Evolutionary conservation across 2,113 vertebrate genomes (phyloP).

Genomic region (Heterochromis multidens): DNA sequence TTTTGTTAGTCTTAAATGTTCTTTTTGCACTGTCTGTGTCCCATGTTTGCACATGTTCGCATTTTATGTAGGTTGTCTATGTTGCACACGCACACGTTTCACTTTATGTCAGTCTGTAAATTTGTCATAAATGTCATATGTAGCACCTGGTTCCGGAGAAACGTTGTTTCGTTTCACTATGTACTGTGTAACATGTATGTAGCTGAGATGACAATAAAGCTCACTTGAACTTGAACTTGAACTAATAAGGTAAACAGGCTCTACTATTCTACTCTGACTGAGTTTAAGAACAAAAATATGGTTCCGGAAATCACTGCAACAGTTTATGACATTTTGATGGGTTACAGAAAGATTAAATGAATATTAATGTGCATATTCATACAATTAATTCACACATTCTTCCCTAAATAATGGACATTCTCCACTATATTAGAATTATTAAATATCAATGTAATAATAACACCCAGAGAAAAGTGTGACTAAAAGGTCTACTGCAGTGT

Average conservation of each 20-base stretch:
- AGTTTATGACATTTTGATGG: fast-evolving
- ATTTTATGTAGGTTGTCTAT: no score
- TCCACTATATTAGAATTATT: background rate
- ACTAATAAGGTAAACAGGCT: background rate
- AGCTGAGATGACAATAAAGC: no score
- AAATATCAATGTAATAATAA: background rate
- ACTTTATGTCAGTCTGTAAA: no score
- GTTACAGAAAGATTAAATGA: background rate
- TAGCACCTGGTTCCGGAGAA: no score
- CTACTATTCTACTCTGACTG: background rate
- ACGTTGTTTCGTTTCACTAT: no score
- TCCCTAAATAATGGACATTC: background rate
- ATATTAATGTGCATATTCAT: background rate
- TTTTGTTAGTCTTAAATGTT: no score
- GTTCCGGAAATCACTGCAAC: background rate
- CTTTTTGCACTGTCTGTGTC: no score
- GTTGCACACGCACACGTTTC: no score
- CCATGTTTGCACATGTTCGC: no score
- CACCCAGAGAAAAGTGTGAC: background rate
- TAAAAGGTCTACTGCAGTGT: background rate
- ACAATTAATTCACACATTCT: background rate
- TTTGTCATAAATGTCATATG: no score
- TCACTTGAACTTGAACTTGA: no score
- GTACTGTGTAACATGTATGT: no score
- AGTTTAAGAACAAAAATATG: background rate